These are phyloP conservation scores for Schizothorax lantsangensis DNA, from an alignment of 2,797 vertebrate genomes.

Conservation along the genomic window DNA sequence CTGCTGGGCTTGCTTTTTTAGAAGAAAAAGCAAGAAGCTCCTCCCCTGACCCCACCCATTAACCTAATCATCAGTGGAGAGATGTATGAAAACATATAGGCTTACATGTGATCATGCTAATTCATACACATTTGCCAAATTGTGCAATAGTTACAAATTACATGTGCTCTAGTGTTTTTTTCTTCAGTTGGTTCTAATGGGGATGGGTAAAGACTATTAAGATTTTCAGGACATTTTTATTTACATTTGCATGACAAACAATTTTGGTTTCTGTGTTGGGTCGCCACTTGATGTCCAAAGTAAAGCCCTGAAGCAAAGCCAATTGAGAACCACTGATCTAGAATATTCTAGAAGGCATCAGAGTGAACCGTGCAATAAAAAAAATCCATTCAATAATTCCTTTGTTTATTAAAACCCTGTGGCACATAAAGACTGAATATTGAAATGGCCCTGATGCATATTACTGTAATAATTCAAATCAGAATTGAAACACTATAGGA, in stretches of 20 bases:
- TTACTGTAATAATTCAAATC: background rate
- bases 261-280: background rate
- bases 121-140: background rate
- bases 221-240: background rate
- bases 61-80: too few species aligned
- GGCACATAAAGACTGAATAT: background rate
- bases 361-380: background rate
- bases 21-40: background rate
- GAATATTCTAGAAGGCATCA: constrained; percentile 7
- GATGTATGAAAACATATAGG: background rate
- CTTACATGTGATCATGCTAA: background rate
- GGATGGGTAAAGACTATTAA: too few species aligned
- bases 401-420: constrained; percentile 18
- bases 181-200: too few species aligned
- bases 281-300: background rate
- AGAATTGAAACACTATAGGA: background rate
- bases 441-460: background rate
- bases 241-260: background rate
- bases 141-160: background rate
- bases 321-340: background rate
- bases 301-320: background rate
- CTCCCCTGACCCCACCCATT: background rate
- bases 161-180: too few species aligned
- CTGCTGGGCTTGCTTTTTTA: too few species aligned
- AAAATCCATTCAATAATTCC: background rate